These are phyloP conservation scores for Mythimna pallens DNA, from an alignment of 2,888 invertebrate species.

Conservation along the genomic window DNA sequence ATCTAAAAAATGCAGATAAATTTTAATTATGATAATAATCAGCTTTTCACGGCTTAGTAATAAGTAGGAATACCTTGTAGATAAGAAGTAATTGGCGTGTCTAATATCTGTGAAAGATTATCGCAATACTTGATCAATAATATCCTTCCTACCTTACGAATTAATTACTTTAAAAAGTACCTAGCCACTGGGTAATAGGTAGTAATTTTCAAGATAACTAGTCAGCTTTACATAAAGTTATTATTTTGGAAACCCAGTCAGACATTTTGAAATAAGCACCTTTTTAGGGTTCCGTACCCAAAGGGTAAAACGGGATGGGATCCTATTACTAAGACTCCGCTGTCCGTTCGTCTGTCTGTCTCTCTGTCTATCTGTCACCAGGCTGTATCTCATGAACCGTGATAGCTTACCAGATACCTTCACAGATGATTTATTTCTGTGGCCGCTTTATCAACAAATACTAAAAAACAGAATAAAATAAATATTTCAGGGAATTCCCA, in stretches of 20 bases:
- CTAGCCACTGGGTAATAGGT: conserved; percentile 26
- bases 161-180: conserved; percentile 34
- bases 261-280: background rate
- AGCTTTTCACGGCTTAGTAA: conserved; percentile 36
- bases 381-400: too few relatives aligned
- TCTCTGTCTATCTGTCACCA: too few relatives aligned
- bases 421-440: too few relatives aligned
- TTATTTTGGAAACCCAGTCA: background rate
- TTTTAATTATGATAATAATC: conserved; percentile 36
- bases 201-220: background rate
- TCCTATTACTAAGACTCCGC: too few relatives aligned
- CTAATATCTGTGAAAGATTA: conserved; percentile 51
- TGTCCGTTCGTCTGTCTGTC: too few relatives aligned
- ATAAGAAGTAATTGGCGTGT: conserved; percentile 49
- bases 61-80: conserved; percentile 35
- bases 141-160: conserved; percentile 45
- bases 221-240: background rate
- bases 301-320: too few relatives aligned
- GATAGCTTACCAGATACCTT: too few relatives aligned
- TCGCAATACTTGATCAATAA: conserved; percentile 30
- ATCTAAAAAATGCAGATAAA: conserved; percentile 30
- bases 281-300: too few relatives aligned
- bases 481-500: too few relatives aligned
- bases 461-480: too few relatives aligned
- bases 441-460: too few relatives aligned